These are phyloP conservation scores for Nicator chloris DNA, from an alignment of 2,113 vertebrate genomes.

Conservation along the genomic window DNA sequence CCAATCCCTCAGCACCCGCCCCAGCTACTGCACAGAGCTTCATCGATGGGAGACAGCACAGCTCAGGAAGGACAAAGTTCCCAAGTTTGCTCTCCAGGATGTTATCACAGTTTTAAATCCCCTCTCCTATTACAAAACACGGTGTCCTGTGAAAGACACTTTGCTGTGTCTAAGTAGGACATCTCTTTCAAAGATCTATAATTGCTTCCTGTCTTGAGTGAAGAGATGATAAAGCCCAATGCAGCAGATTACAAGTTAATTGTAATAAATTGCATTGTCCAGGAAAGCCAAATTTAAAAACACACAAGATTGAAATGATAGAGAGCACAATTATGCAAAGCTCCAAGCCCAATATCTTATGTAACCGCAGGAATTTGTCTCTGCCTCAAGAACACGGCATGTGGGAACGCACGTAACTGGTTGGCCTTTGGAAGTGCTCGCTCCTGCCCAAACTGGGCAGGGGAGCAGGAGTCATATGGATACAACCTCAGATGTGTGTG, in stretches of 20 bases:
- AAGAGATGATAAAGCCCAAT: background rate
- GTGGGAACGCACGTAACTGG: background rate
- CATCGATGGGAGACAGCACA: background rate
- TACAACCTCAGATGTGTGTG: fast-evolving
- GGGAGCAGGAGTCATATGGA: background rate
- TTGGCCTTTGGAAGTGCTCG: background rate
- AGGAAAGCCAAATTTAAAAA: background rate
- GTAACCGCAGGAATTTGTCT: background rate
- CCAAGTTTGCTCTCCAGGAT: background rate
- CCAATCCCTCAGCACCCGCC: background rate
- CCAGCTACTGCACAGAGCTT: background rate
- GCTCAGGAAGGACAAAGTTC: background rate
- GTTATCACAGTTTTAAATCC: background rate
- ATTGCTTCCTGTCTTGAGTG: background rate
- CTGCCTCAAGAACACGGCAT: background rate
- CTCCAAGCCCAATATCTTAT: background rate
- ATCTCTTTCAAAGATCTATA: background rate
- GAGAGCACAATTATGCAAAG: background rate
- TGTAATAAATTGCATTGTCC: background rate
- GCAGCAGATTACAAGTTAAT: background rate
- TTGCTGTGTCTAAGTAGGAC: background rate
- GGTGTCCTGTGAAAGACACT: background rate
- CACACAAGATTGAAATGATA: background rate
- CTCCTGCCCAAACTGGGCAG: background rate
- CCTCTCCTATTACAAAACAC: background rate